Evolutionary conservation across 2,113 vertebrate species (phyloP).

Genomic region (Alligator mississippiensis): DNA sequence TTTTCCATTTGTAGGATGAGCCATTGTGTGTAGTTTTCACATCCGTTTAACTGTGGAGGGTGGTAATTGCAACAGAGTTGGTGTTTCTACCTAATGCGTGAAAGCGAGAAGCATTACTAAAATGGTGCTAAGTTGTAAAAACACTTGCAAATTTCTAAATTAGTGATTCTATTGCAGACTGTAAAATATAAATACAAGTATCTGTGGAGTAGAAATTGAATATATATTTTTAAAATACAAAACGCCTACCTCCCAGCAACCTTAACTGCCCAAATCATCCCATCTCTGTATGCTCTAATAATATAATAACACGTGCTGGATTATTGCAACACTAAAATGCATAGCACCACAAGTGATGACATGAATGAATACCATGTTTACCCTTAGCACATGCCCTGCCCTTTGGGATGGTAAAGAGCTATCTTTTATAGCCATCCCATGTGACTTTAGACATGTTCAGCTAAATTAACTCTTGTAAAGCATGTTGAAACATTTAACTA

Average conservation of each 20-base stretch:
- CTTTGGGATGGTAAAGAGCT: too few species aligned
- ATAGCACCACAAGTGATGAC: background rate
- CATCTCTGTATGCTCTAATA: background rate
- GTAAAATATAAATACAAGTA: background rate
- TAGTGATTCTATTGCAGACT: too few species aligned
- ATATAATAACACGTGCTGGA: background rate
- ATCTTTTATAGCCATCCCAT: background rate
- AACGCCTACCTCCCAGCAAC: too few species aligned
- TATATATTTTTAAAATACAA: too few species aligned
- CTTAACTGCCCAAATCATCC: background rate
- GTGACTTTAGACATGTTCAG: background rate
- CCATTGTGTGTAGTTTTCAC: background rate
- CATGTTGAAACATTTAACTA: background rate
- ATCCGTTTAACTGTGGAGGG: too few species aligned
- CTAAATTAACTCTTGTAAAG: background rate
- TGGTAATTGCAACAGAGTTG: too few species aligned
- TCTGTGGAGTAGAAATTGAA: too few species aligned
- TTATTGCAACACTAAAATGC: background rate
- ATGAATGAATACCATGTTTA: background rate
- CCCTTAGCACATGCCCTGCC: background rate
- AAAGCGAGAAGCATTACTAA: too few species aligned
- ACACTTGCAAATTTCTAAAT: too few species aligned
- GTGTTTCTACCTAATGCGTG: too few species aligned
- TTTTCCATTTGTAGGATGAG: background rate
- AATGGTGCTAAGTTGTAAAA: too few species aligned